phyloP scores from a whole-genome alignment of 2,113 vertebrate genomes.

The Tetrao urogallus region DNA sequence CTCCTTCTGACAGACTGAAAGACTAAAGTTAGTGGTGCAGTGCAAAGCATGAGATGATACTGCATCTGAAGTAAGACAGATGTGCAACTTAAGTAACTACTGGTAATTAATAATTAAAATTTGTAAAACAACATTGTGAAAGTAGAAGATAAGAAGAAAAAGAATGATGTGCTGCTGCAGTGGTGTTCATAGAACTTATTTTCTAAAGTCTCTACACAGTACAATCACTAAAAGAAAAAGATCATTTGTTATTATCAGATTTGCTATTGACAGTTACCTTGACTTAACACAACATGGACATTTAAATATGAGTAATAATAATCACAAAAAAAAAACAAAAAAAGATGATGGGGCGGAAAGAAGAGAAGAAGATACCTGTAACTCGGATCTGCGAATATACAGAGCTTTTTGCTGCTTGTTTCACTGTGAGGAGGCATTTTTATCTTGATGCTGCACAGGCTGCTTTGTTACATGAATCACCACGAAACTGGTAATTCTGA shows the following conservation, averaged over 20 bases:
- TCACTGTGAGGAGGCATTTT: neutral
- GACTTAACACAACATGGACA: neutral
- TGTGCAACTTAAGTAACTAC: neutral
- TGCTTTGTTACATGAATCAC: neutral
- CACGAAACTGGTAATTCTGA: neutral
- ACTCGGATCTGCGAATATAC: neutral
- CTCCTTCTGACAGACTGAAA: neutral
- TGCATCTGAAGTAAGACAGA: neutral
- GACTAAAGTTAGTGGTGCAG: neutral
- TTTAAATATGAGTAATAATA: neutral
- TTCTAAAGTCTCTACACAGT: neutral
- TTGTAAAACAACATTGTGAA: neutral
- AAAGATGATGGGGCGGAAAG: neutral
- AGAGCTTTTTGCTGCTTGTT: neutral
- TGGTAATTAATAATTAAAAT: neutral
- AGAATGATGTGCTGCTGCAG: neutral
- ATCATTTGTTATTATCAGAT: neutral
- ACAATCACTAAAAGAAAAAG: neutral
- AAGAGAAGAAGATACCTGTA: neutral
- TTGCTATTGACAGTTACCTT: neutral
- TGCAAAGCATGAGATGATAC: neutral
- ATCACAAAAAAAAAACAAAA: neutral
- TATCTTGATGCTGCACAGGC: fast-evolving
- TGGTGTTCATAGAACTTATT: neutral
- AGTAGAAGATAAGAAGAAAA: neutral